Evolutionary conservation across 1,140 invertebrate genomes (phyloP), one percentile per base, ranked within the genome.

Genomic region (Penaeus japonicus): DNA sequence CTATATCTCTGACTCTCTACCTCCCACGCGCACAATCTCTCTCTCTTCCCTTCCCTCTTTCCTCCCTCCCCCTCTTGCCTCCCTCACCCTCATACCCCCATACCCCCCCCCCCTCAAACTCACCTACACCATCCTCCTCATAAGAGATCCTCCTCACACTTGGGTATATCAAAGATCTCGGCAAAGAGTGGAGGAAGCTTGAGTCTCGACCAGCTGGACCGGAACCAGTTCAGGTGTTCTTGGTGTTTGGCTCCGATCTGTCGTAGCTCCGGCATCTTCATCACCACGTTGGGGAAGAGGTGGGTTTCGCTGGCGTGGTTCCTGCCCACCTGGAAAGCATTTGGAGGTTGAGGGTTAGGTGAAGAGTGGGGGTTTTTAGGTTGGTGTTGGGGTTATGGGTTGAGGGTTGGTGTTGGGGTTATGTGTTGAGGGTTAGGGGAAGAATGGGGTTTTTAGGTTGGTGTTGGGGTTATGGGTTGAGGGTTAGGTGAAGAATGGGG

Each of bases 81-180:
- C 4, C 22, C 12, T 12, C 4, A 2, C 59, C 27, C 27, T 65
- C 59, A 79, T 79, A 79, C 32, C 77, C 15, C 15, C 15, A 17
- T 15, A 80, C 22, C 17, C 78, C 47, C 22, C 32, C 39, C 47
- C 27, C 4, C 39, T 10, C 1, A n/a, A 54, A 54, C 70, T 55
- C 55, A 79, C 75, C 75, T 77, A 83, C 55, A 62, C 47, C 53
- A 65, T 35, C 5, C 73, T 59, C 27, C 84, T 89, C 80, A 91
- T 83, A 84, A 83, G 57, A 89, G 79, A 22, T 96, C 95, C 91
- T 97, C 96, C 91, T 96, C 96, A 92, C 95, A 95, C 93, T 97
- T 98, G 77, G 97, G 97, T 94, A 99, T 98, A 94, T 99, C 98
- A 93, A 98, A 99, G 91, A 99, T 98, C 93, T 99, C 98, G 35